These are phyloP conservation scores for Enteromius viviparus DNA, from an alignment of 2,797 vertebrate genomes.

Conservation along the genomic window DNA sequence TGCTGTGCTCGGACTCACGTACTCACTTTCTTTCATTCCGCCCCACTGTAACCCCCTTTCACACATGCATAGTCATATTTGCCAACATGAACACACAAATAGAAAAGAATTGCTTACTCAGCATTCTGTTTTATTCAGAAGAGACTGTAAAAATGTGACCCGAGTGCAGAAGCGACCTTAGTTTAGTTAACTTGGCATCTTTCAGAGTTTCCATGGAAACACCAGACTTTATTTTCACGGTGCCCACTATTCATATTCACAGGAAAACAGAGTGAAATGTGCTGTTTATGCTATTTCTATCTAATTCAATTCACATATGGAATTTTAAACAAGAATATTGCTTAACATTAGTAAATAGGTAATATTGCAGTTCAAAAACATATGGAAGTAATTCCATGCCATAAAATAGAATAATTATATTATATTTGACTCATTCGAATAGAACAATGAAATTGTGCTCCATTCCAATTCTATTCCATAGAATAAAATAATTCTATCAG, in stretches of 20 bases:
- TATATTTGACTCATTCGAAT: no score
- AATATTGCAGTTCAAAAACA: not conserved
- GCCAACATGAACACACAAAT: conserved; percentile 11
- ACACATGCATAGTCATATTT: conserved; percentile 30
- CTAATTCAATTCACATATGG: not conserved
- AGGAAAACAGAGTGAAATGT: not conserved
- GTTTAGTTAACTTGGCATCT: conserved; percentile 22
- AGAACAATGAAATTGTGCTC: not conserved
- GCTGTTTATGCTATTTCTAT: not conserved
- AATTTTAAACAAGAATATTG: not conserved
- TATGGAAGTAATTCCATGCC: not conserved
- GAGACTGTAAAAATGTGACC: not conserved
- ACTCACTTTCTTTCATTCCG: conserved; percentile 32
- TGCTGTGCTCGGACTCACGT: conserved; percentile 56
- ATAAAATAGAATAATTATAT: not conserved
- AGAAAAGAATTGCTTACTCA: conserved; percentile 29
- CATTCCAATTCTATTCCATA: not conserved
- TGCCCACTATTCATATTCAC: not conserved
- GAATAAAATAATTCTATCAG: no score
- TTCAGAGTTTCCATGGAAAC: conserved; percentile 4
- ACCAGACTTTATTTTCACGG: not conserved
- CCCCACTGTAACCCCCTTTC: conserved; percentile 26
- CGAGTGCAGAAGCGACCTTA: not conserved
- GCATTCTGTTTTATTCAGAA: not conserved
- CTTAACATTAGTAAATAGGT: not conserved